Evolutionary conservation across 2,113 vertebrate genomes (phyloP).

Genomic region (Otolemur garnettii): DNA sequence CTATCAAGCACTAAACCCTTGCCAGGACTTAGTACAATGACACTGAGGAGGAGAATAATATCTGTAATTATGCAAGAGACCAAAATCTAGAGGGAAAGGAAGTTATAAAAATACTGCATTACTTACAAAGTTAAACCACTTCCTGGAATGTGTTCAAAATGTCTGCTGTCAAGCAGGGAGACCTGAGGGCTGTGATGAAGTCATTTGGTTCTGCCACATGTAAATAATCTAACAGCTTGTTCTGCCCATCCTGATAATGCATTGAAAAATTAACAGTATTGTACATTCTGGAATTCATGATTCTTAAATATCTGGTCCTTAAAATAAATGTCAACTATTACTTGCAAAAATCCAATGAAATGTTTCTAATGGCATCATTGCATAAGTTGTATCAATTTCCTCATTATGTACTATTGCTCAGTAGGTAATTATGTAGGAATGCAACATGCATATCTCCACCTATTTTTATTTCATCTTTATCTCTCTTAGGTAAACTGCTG

Average conservation of each 20-base stretch:
- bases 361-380: not conserved
- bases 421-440: not conserved
- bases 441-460: not conserved
- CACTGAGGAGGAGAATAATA: conserved; percentile 61
- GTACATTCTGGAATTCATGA: conserved; percentile 63
- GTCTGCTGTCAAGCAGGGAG: conserved; percentile 76
- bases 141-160: conserved; percentile 80
- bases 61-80: conserved; percentile 79
- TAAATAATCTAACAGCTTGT: conserved; percentile 77
- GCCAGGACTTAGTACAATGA: conserved; percentile 61
- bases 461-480: not conserved
- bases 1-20: conserved; percentile 64
- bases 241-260: conserved; percentile 76
- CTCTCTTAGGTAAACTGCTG: not conserved
- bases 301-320: conserved; percentile 55
- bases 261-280: conserved; percentile 50
- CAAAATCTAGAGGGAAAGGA: conserved; percentile 81
- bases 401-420: not conserved
- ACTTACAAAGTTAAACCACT: conserved; percentile 86
- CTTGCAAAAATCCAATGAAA: not conserved
- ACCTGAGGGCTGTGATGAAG: conserved; percentile 76
- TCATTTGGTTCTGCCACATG: conserved; percentile 68
- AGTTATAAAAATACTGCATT: conserved; percentile 84
- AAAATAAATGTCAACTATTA: not conserved
- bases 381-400: not conserved